Conservation (phyloP, 2,113 vertebrate genomes). For the Columba livia region DNA sequence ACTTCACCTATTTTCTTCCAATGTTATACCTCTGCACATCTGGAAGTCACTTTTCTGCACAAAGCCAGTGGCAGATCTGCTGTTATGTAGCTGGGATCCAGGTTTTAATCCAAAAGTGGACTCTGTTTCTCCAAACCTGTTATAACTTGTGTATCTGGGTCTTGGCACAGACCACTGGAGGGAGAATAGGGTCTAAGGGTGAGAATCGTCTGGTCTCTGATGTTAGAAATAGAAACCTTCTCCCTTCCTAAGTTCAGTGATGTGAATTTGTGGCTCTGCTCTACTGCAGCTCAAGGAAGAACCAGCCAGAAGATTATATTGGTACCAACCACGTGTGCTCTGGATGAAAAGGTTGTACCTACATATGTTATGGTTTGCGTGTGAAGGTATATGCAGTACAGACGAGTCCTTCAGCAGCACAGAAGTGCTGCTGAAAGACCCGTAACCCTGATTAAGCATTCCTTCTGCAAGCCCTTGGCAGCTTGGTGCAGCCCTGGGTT, state of each 20-base stretch:
- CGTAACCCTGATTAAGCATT: not conserved
- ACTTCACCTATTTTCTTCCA: not conserved
- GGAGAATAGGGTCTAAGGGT: not conserved
- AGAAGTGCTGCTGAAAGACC: not conserved
- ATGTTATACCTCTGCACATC: not conserved
- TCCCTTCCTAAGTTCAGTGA: not conserved
- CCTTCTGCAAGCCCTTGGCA: not conserved
- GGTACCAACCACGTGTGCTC: accelerated
- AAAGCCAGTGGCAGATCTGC: not conserved
- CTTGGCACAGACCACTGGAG: not conserved
- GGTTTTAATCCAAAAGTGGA: not conserved
- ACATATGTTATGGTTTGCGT: accelerated
- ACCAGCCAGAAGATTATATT: not conserved
- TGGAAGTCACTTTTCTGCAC: not conserved
- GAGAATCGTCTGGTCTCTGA: not conserved
- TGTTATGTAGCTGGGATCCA: not conserved
- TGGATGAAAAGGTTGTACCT: not conserved
- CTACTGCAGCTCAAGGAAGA: not conserved
- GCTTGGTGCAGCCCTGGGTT: not conserved
- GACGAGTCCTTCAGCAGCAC: not conserved
- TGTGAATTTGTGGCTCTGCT: not conserved
- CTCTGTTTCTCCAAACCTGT: not conserved
- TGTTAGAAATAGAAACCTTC: not conserved
- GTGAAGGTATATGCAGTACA: not conserved
- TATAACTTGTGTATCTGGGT: not conserved